A percentile compares a stretch with the other conserved stretches of the same genome.
These are phyloP conservation scores for Ramphastos sulfuratus DNA, from an alignment of 2,113 vertebrate species.

Conservation along the genomic window DNA sequence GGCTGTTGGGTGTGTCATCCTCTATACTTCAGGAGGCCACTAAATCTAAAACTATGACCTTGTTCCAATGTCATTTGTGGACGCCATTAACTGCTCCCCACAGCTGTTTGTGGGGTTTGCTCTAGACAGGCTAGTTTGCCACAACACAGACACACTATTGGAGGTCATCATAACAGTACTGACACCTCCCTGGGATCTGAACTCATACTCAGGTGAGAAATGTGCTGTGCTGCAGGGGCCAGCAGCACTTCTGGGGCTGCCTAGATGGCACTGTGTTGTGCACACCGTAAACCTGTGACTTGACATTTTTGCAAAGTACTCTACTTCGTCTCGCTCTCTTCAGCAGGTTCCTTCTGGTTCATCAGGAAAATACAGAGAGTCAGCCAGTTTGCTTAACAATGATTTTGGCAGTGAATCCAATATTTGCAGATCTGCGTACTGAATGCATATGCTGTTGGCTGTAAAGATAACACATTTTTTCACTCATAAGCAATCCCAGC, in stretches of 20 bases:
- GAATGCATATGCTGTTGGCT: conserved; percentile 63
- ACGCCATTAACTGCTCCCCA: neutral
- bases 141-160: fast-evolving
- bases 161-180: neutral
- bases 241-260: neutral
- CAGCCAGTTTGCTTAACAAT: conserved; percentile 61
- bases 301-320: neutral
- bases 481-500: conserved; percentile 60
- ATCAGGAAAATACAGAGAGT: conserved; percentile 26
- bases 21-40: neutral
- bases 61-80: neutral
- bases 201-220: fast-evolving
- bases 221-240: neutral
- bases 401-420: conserved; percentile 56
- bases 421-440: conserved; percentile 55
- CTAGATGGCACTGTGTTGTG: neutral
- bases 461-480: conserved; percentile 62
- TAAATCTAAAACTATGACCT: neutral
- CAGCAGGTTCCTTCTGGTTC: conserved; percentile 29
- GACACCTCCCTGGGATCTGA: neutral
- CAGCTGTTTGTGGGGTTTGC: neutral
- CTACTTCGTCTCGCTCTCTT: neutral
- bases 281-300: neutral
- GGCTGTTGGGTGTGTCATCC: neutral
- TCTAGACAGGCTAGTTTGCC: neutral